phyloP scores from a whole-genome alignment of 2,113 vertebrate genomes.

The Amblyornis subalaris region DNA sequence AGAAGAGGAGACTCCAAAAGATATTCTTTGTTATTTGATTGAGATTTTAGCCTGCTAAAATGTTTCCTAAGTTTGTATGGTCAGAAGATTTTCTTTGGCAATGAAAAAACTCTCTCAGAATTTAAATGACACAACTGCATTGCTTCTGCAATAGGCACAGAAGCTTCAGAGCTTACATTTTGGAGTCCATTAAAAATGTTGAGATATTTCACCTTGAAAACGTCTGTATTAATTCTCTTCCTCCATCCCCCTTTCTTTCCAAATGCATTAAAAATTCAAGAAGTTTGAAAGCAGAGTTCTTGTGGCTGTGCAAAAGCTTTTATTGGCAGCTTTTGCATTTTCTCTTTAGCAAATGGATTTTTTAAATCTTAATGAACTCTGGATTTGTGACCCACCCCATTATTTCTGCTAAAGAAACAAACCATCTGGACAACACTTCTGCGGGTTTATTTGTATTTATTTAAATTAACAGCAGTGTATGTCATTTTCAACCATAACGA shows the following conservation, averaged over 20 bases:
- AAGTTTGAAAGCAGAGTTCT: constrained; percentile 15
- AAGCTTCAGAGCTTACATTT: not conserved
- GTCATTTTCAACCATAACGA: constrained; percentile 5
- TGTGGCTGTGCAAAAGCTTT: constrained; percentile 19
- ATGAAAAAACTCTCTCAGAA: not conserved
- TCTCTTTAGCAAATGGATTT: constrained; percentile 31
- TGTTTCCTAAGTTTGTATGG: not conserved
- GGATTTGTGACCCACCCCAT: not conserved
- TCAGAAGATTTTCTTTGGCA: not conserved
- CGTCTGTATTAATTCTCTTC: not conserved
- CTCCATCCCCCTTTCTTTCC: not conserved
- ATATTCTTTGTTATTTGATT: not conserved
- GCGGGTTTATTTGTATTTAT: constrained; percentile 31
- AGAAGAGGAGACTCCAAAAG: not conserved
- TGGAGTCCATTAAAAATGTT: not conserved
- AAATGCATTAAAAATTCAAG: constrained; percentile 20
- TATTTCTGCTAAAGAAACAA: constrained; percentile 47
- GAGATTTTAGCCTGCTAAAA: not conserved
- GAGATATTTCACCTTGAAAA: constrained; percentile 21
- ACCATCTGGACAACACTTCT: constrained; percentile 21
- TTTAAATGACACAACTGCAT: not conserved
- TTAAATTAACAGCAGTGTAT: constrained; percentile 34
- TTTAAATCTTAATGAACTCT: constrained; percentile 36
- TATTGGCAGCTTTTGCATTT: constrained; percentile 32
- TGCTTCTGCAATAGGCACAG: not conserved